Base-by-base conservation (phyloP, 2,797 vertebrate species). In the Liparis tanakae region DNA sequence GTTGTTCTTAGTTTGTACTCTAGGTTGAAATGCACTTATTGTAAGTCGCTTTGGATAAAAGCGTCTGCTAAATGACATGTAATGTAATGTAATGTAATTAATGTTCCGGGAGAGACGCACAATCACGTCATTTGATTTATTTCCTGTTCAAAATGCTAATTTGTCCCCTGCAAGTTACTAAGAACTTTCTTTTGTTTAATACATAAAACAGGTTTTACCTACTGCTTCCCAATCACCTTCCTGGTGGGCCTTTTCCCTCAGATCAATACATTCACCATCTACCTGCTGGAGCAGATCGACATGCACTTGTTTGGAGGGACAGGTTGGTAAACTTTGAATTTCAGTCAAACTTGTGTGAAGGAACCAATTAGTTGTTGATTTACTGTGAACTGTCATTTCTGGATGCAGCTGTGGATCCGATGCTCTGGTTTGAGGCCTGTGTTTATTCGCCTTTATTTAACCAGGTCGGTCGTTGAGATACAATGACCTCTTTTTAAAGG, bases 201-300 rank as follows among this genome's bases (percentile, higher is more conserved):
- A 30, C 60, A 79, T 70, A 60, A 88, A 87, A 70, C 91, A 99
- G 98, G 95, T 33, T 96, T 98, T 85, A 94, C 97, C 5, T 97
- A 96, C 89, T 98, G 97, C 90, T 99, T 99, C 90, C 98, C 98
- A 8, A 91, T 96, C 46, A 96, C 95, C 75, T 99, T 98, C 84
- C 95, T 99, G 68, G 93, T 99, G 37, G 98, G 98, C 37, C 96
- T 99, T 83, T 97, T 99, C 81, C 98, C 98, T 36, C 98, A 99
- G 93, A 96, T 99, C 92, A 97, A 99, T 93, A 99, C 98, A 37
- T 99, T 99, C 88, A 94, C 94, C 82, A 96, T 96, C 69, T 99
- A 99, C 87, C 89, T 98, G 76, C 88, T 99, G 89, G 98, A 99
- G 84, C 98, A 99, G 92, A 93, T 97, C 13, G 97, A 99, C 89